These are phyloP conservation scores for Trichonephila clavata DNA, from an alignment of 1,140 invertebrate genomes.

Conservation along the genomic window DNA sequence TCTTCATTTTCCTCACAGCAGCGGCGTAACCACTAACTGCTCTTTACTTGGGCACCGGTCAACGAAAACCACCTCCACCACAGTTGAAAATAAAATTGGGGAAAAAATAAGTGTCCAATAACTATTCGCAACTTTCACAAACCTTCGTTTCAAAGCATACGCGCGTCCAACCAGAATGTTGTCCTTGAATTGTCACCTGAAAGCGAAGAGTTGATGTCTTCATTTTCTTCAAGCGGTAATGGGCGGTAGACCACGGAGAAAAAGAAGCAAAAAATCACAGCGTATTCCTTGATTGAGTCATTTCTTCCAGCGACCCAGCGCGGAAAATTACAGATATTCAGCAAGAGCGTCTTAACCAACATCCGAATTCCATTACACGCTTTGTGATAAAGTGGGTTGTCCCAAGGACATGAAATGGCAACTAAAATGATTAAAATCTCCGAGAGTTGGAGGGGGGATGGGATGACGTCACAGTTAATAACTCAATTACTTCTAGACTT, in stretches of 20 bases:
- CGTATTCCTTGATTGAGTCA: conserved; percentile 43
- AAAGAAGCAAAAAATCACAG: background rate
- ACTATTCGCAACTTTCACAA: background rate
- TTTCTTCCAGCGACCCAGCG: conserved; percentile 12
- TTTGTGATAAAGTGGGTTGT: conserved; percentile 45
- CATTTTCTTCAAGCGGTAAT: background rate
- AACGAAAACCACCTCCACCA: background rate
- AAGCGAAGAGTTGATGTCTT: conserved; percentile 19
- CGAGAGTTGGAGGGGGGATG: background rate
- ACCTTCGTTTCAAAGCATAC: background rate
- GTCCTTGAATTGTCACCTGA: conserved; percentile 49
- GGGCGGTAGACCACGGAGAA: conserved; percentile 30
- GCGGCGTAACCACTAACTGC: background rate
- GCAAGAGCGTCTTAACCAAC: conserved; percentile 36
- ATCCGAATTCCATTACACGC: conserved; percentile 47
- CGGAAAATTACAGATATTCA: conserved; percentile 40
- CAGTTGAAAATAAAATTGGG: background rate
- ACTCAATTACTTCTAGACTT: conserved; percentile 39
- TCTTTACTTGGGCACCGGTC: background rate
- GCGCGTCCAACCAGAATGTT: conserved; percentile 5
- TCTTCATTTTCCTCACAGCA: background rate
- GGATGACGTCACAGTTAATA: conserved; percentile 47
- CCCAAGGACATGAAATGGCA: conserved; percentile 37
- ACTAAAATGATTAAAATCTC: conserved; percentile 48
- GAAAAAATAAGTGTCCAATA: background rate